Base-by-base conservation (phyloP, 2,113 vertebrate genomes). In the Ovibos moschatus region DNA sequence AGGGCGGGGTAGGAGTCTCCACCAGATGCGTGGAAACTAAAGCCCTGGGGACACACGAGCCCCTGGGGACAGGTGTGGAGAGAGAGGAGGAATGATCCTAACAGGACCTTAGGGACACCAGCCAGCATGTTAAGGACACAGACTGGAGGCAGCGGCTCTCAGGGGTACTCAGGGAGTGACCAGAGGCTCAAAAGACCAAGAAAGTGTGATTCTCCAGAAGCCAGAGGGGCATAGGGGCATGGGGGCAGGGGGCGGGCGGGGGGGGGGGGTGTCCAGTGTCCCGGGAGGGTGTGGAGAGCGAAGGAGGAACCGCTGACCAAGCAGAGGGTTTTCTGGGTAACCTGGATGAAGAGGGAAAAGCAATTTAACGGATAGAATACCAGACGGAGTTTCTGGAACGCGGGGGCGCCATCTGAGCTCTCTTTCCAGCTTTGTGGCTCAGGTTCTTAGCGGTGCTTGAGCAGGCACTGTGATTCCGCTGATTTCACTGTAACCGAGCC, bases 11-110 rank as follows among this genome's bases (percentile, higher is more conserved):
- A 17, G 21, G 53, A 67, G 11, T 83, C 85, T 27, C n/a, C 4
- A 12, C n/a, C 36, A 16, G 5, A 36, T 0, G 2, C 1, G 0
- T 23, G 30, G n/a, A 3, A 33, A 50, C 60, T 36, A 17, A 40
- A 89, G 67, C 51, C 51, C 25, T 55, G 5, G 7, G 30, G 51
- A 21, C 3, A 12, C 21, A 57, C 55, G 8, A 57, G 55, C 55
- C 36, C 45, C 25, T 50, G 5, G 7, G 30, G 28, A 21, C 5
- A 28, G 60, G 51, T 6, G 0, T 33, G 33, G 45, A 51, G 47
- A 28, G 23, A 78, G 53, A 53, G 60, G 15, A 84, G 74, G 25
- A 62, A 43, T 3, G 33, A 78, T 17, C 43, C 71, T 47, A 50
- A 10, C 17, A 58, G 60, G 78, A 27, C 53, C 85, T 78, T 28